Percentiles rank a stretch among this genome's conserved stretches.
phyloP scores from a whole-genome alignment of 2,888 invertebrate genomes.

The Diaperis boleti region DNA sequence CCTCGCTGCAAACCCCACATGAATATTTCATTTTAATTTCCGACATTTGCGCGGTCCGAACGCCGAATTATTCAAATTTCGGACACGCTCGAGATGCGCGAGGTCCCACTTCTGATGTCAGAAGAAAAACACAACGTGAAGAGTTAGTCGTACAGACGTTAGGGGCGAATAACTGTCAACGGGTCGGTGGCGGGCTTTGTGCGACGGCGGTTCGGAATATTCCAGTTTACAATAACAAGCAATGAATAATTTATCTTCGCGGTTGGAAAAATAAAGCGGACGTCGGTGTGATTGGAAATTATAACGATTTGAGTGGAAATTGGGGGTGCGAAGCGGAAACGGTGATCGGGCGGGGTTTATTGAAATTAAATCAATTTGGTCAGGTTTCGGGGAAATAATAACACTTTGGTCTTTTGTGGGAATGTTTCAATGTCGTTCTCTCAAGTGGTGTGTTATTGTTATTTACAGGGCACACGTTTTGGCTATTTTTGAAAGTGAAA shows the following conservation, averaged over 20 bases:
- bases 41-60: slow-evolving; percentile 35
- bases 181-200: neutral
- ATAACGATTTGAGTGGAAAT: slow-evolving; percentile 1
- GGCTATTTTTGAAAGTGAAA: too few relatives aligned
- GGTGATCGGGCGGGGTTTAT: too few relatives aligned
- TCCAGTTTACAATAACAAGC: neutral
- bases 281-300: slow-evolving; percentile 4
- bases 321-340: neutral
- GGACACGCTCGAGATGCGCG: slow-evolving; percentile 22
- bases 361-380: too few relatives aligned
- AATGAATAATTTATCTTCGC: slow-evolving; percentile 2
- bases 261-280: neutral
- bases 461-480: too few relatives aligned
- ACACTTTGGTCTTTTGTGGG: too few relatives aligned
- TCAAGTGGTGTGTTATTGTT: too few relatives aligned
- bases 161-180: neutral
- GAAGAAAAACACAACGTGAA: neutral
- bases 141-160: neutral
- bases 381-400: too few relatives aligned
- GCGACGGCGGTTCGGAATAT: neutral
- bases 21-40: slow-evolving; percentile 40
- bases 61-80: slow-evolving; percentile 41
- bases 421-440: too few relatives aligned
- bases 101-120: neutral
- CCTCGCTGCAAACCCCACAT: slow-evolving; percentile 8